These are phyloP conservation scores for Rhodinocichla rosea DNA, from an alignment of 2,113 vertebrate species.

Conservation along the genomic window DNA sequence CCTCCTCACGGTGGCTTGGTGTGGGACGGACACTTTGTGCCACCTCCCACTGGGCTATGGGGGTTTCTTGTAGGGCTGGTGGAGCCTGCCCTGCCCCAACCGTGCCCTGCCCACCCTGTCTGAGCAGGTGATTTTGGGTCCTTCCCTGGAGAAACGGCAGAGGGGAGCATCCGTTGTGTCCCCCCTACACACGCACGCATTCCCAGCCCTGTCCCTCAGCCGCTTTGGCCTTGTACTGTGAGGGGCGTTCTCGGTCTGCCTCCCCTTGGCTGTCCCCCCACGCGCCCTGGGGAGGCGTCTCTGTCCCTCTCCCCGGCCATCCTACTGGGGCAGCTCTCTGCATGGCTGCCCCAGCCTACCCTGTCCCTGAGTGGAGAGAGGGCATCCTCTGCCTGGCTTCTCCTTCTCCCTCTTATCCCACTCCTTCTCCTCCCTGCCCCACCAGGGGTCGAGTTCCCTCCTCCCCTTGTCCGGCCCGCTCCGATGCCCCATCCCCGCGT, in stretches of 20 bases:
- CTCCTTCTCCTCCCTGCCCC: neutral
- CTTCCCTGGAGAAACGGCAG: neutral
- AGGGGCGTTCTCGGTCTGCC: neutral
- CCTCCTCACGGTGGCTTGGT: neutral
- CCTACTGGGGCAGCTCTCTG: neutral
- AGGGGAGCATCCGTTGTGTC: neutral
- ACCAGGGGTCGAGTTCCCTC: neutral
- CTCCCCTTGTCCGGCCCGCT: neutral
- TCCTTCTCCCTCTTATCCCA: neutral
- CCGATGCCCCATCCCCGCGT: accelerated
- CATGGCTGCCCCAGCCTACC: neutral
- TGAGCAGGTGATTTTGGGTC: neutral
- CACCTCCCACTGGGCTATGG: neutral
- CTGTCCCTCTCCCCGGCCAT: accelerated
- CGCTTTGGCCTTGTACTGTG: neutral
- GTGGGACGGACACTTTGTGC: neutral
- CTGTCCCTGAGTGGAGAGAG: accelerated
- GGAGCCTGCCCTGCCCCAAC: neutral
- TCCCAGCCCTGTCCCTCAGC: neutral
- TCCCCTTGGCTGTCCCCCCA: neutral
- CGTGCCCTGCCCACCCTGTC: neutral
- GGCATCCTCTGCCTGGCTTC: neutral
- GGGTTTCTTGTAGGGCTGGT: neutral
- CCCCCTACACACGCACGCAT: neutral
- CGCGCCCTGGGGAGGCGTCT: accelerated